Evolutionary conservation across 1,140 invertebrate species (phyloP), one percentile per base, ranked within the genome.

Genomic region (Gerris buenoi): DNA sequence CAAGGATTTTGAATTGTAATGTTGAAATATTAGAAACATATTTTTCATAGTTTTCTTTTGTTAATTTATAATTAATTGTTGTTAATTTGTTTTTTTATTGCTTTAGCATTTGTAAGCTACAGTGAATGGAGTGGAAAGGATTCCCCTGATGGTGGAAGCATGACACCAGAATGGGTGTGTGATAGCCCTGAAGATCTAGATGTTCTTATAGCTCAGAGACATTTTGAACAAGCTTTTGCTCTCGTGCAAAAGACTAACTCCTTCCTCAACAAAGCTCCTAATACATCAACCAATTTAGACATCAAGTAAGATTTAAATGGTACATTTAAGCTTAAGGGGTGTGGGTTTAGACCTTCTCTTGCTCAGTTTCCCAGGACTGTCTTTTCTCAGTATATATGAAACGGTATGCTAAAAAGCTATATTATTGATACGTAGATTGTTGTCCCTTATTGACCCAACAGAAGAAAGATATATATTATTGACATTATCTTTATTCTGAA

Each of bases 151-250:
- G 77, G 85, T 77, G 79, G 81, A 73, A 74, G 70, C 1, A 62
- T 63, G 22, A 65, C 86, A 27, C 90, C 90, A 0, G 93, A 96
- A 71, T 98, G 95, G 95, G 76, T 98, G 27, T 74, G 87, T 65
- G 95, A 97, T 78, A 84, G 95, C 0, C 87, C 91, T 23, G 95
- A 98, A 76, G 95, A 98, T 77, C 80, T 99, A 25, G 95, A 99
- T 80, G 95, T 97, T 22, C 87, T 88, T 68, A 93, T 98, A 71
- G 96, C 95, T n/a, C 93, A 98, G 77, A 83, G 96, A 72, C 92
- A 97, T 75, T 97, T 98, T 77, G 93, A 97, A 77, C 90, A 95
- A 75, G 94, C 96, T 22, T 90, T 95, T 68, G 84, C 85, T 68
- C 79, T 97, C 10, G 85, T 98, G 64, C 85, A 91, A 70, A 88